Evolutionary conservation across 1,140 invertebrate species (phyloP), one percentile per base, ranked within the genome.

Genomic region (Anoplophora glabripennis): DNA sequence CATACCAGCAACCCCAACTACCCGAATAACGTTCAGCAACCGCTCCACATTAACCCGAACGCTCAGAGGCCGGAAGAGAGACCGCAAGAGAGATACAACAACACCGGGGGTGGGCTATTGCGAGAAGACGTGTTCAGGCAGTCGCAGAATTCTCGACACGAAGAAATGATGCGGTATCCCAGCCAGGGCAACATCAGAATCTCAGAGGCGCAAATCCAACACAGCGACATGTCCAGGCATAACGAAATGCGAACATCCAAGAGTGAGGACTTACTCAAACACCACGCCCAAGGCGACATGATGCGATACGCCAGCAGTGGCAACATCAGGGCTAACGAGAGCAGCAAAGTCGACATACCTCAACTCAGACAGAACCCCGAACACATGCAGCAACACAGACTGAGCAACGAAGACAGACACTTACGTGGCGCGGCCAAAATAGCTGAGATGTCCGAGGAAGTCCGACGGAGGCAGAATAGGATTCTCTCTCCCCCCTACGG

Each of bases 391-490:
- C 59, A 61, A 36, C 61, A 65, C 49, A 47, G 64, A 41, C 53
- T 65, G 15, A 69, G 45, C 37, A 69, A 66, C 34, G 69, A 68
- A 15, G 63, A 69, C 35, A 53, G 55, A 38, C 55, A 63, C 38
- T 36, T 72, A 10, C 76, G 87, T 4, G 86, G 88, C 55, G 86
- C 89, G 59, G 89, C 89, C 0, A 92, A 92, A 72, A 79, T 92
- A 53, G 84, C 87, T 18, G 89, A 92, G 72, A 91, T 92, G 87
- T 84, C 87, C 9, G 89, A 92, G 70, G 89, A 92, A 75, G 84
- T 91, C 1, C 75, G 86, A n/a, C 75, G 89, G 59, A 75, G 89
- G 12, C 86, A 90, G 68, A 79, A 88, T 36, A 76, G 85, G 17
- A 79, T 76, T 4, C 76, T 28, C 5, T 76, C 3, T 65, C 68